These are phyloP conservation scores for Psittacula derbiana DNA, from an alignment of 2,797 vertebrate species.

Conservation along the genomic window DNA sequence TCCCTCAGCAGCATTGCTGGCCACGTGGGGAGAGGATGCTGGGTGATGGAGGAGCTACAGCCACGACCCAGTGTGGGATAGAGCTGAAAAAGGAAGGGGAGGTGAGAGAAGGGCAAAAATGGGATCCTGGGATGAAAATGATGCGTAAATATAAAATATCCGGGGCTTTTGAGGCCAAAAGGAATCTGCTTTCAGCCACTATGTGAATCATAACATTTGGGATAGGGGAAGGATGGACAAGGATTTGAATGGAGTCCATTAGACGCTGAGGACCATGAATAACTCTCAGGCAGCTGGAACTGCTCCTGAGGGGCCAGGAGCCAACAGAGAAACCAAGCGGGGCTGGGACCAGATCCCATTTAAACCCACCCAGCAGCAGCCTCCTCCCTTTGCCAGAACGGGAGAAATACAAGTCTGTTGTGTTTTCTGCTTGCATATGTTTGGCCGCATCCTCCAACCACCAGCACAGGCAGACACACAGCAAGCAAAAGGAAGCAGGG, in stretches of 20 bases:
- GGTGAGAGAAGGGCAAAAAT: neutral
- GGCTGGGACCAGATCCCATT: neutral
- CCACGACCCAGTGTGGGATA: accelerated
- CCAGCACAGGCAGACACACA: accelerated
- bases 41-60: neutral
- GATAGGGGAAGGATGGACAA: neutral
- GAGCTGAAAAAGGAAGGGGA: neutral
- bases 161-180: neutral
- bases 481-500: neutral
- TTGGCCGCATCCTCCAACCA: neutral
- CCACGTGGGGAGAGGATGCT: accelerated
- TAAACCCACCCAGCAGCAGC: neutral
- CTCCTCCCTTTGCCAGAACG: neutral
- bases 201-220: neutral
- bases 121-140: neutral
- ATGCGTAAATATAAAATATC: neutral
- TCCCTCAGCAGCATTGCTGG: neutral
- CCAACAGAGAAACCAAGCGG: neutral
- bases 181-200: neutral
- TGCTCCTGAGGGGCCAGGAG: neutral
- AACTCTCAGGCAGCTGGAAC: neutral
- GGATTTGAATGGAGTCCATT: slow-evolving; percentile 8
- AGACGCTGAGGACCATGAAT: neutral
- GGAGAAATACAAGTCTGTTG: neutral
- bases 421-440: accelerated